Base-by-base conservation (phyloP, 1,140 invertebrate genomes). In the Parasteatoda tepidariorum region DNA sequence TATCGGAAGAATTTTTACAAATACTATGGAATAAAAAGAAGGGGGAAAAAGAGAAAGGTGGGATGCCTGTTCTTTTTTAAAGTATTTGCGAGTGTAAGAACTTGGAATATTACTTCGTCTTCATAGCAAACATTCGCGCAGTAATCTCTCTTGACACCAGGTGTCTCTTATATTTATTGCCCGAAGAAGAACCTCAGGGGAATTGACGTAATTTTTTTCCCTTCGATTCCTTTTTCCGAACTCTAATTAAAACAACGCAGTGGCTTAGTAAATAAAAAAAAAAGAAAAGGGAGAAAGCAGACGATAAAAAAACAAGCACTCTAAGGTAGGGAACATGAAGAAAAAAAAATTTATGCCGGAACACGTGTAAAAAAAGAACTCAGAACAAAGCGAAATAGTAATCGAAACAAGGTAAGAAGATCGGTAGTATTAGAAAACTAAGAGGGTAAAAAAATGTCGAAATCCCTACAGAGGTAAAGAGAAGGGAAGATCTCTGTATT, bases 81-180 rank as follows among this genome's bases (percentile, higher is more conserved):
- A 2, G 33, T 18, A 18, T 5, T 7, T 54, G 54, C 48, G 54
- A 33, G 66, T n/a, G 59, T n/a, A 28, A 30, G 30, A 41, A 30
- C n/a, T n/a, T 18, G 9, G 30, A 61, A 82, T 82, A 70, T 59
- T 71, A 64, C 78, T 71, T 71, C 66, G 54, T 82, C 78, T 82
- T 82, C 67, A 79, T 79, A 48, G 64, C 76, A 79, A 79, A 68
- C 66, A 82, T 59, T 82, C 78, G 15, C 57, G 41, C 22, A 31
- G 57, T 68, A 82, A 82, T 82, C 78, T 64, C 78, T 31, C 67
- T 61, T 82, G 78, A 82, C 78, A 82, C 78, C 78, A 82, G 78
- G 78, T 82, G 78, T 71, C 78, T 82, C 34, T 82, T 82, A 82
- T 82, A 82, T 82, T 82, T 82, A 82, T 70, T 82, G 78, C 78